Conservation (phyloP, 2,888 invertebrate genomes). For the Loripinus fragilis region DNA sequence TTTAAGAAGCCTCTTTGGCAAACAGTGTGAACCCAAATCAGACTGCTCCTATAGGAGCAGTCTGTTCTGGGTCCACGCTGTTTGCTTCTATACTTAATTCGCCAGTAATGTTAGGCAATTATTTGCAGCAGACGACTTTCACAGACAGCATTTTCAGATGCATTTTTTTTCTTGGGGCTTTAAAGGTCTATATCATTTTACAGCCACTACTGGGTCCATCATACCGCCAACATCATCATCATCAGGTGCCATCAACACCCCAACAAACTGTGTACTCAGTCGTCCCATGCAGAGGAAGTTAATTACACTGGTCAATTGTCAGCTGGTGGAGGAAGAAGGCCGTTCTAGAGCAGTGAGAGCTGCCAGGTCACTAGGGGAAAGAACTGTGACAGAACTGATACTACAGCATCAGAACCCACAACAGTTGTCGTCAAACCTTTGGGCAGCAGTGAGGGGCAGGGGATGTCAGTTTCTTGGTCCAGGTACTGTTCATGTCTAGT, state of each 20-base stretch:
- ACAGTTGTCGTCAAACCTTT: conserved; percentile 95
- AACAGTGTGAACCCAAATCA: no score
- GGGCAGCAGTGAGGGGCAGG: conserved; percentile 98
- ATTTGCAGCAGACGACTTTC: no score
- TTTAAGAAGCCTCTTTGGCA: no score
- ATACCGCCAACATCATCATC: conserved; percentile 34
- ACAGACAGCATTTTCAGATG: no score
- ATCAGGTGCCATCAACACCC: conserved; percentile 5
- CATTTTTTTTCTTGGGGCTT: no score
- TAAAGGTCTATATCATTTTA: neutral
- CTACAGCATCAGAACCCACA: conserved; percentile 98
- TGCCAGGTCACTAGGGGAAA: conserved; percentile 96
- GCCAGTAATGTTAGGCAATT: no score
- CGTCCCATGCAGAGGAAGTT: conserved; percentile 98
- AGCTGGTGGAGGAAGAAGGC: conserved; percentile 93
- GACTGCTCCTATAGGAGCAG: no score
- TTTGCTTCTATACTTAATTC: no score
- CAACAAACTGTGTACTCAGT: conserved; percentile 85
- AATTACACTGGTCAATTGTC: conserved; percentile 95
- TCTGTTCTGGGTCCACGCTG: no score
- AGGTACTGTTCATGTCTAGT: no score
- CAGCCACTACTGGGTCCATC: conserved; percentile 53
- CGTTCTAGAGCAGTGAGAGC: conserved; percentile 86
- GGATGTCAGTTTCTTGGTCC: conserved; percentile 99
- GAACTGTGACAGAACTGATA: conserved; percentile 96